phyloP scores from a whole-genome alignment of 1,140 invertebrate species.

The Drosophila navojoa region DNA sequence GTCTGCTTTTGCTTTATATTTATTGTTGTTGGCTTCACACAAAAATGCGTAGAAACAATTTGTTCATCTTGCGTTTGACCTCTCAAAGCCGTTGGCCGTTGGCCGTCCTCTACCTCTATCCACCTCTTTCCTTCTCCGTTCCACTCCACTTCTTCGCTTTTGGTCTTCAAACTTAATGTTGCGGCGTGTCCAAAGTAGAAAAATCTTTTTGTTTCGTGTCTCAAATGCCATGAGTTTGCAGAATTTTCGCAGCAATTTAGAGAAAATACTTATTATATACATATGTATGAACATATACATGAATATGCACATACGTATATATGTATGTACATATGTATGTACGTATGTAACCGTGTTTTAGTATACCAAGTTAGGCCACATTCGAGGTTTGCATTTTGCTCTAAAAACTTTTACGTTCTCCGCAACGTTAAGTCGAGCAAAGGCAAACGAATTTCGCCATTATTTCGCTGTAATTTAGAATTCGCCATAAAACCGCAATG shows the following conservation, averaged over 20 bases:
- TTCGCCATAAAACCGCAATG: too few relatives aligned
- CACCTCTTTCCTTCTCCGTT: background rate
- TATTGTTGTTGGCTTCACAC: conserved; percentile 34
- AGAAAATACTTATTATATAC: conserved; percentile 3
- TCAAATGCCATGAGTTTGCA: conserved; percentile 78
- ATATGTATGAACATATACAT: too few relatives aligned
- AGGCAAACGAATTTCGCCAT: conserved; percentile 7
- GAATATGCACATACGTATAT: background rate
- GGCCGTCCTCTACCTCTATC: background rate
- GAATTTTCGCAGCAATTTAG: conserved; percentile 48
- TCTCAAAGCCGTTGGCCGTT: conserved; percentile 28
- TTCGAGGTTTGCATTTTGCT: background rate
- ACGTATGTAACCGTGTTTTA: background rate
- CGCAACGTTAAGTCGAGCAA: conserved; percentile 2
- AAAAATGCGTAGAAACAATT: conserved; percentile 61
- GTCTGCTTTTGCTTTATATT: conserved; percentile 5
- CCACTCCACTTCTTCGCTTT: background rate
- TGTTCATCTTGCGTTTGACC: conserved; percentile 37
- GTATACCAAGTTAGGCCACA: conserved; percentile 3
- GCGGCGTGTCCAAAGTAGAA: conserved; percentile 59
- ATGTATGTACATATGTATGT: background rate
- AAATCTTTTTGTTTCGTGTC: conserved; percentile 68
- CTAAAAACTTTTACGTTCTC: background rate
- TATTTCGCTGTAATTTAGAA: conserved; percentile 18
- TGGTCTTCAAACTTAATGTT: conserved; percentile 23